phyloP scores from a whole-genome alignment of 2,113 vertebrate genomes.

The Neotoma lepida region DNA sequence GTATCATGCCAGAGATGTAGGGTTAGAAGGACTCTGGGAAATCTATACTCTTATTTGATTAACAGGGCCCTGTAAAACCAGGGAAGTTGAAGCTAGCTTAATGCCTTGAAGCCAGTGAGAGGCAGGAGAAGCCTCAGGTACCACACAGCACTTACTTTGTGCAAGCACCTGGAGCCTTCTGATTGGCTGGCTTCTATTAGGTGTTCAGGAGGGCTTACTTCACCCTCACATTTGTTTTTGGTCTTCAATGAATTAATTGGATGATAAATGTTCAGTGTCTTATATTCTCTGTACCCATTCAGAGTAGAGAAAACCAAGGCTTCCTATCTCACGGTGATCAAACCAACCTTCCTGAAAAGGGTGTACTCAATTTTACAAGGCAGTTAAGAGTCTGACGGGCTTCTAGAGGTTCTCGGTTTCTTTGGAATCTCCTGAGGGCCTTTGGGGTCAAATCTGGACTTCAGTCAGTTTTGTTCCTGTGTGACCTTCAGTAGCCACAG shows the following conservation, averaged over 20 bases:
- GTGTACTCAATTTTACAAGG: background rate
- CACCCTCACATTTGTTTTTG: background rate
- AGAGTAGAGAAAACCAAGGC: background rate
- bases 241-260: background rate
- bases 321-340: background rate
- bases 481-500: background rate
- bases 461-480: background rate
- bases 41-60: background rate
- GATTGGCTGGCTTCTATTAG: background rate
- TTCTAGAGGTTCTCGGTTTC: background rate
- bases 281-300: background rate
- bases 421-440: background rate
- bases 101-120: background rate
- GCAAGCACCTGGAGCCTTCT: background rate
- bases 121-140: background rate
- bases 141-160: rapidly evolving
- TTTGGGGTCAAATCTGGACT: background rate
- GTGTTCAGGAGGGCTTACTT: background rate
- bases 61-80: background rate
- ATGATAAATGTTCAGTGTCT: background rate
- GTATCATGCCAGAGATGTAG: background rate
- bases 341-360: background rate
- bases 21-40: background rate
- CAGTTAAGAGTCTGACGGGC: background rate
- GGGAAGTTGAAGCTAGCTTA: background rate